Evolutionary conservation across 2,113 vertebrate species (phyloP), one percentile per base, ranked within the genome.

Genomic region (Cairina moschata): DNA sequence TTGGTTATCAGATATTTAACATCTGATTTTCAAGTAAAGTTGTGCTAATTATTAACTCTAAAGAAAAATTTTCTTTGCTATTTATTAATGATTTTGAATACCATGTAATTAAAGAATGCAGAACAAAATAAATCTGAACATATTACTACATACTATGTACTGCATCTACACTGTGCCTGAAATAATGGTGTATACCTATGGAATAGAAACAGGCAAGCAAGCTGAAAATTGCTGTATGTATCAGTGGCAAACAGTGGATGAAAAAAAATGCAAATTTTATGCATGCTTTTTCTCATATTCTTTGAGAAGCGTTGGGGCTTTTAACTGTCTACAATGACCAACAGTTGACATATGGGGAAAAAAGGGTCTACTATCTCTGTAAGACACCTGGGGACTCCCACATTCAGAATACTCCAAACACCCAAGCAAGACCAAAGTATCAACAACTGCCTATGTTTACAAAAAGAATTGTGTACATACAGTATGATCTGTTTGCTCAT

Each of bases 21-120:
- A 80, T 48, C 46, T 63, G 63, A 58, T 2, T 4, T 36, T 83
- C 5, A 73, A 62, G 40, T 74, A 54, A 77, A 86, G 83, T 80
- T n/a, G 65, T 28, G 28, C 1, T 17, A 56, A 32, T 28, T 42
- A 62, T 7, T 56, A 88, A 40, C 21, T 44, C 16, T 8, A 29
- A 48, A 50, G 38, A 78, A 88, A 85, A 92, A 71, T 60, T 28
- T 52, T 82, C 13, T 67, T 95, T 95, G n/a, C n/a, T 91, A 67
- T 60, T 66, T 68, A 83, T 67, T 92, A 28, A 31, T 79, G 9
- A 29, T 79, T 62, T 85, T 72, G 17, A 82, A 79, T 31, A 71
- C 38, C 28, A 9, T 40, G 16, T 68, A 52, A 23, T 56, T 75
- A 68, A 86, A 90, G 38, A 86, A 83, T 15, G 5, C 44, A 68